Evolutionary conservation across 2,888 invertebrate genomes (phyloP).

Genomic region (Xanthorhoe designata): DNA sequence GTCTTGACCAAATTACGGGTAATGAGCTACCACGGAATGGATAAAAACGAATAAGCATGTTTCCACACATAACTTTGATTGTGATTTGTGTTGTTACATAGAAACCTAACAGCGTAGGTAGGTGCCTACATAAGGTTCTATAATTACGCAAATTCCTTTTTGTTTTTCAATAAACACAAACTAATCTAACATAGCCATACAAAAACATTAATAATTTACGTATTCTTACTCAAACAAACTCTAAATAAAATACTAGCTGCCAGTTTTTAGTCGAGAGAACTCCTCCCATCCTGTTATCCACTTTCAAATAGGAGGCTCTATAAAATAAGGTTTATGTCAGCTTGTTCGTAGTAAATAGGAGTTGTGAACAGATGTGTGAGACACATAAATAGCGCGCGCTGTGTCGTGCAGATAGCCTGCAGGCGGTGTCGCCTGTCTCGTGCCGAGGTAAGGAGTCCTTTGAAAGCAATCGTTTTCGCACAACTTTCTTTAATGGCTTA

Average conservation of each 20-base stretch:
- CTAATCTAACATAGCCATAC: no score
- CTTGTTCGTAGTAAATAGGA: slow-evolving; percentile 17
- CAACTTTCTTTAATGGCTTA: neutral
- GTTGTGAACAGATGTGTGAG: slow-evolving; percentile 27
- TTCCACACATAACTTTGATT: neutral
- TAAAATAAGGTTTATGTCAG: slow-evolving; percentile 24
- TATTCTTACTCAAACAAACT: no score
- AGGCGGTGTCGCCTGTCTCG: slow-evolving; percentile 16
- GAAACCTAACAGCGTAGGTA: no score
- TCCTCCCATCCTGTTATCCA: neutral
- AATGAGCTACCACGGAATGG: slow-evolving; percentile 18
- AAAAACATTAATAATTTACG: no score
- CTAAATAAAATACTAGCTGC: no score
- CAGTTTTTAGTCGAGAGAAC: no score
- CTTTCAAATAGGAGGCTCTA: slow-evolving; percentile 8
- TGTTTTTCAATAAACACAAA: no score
- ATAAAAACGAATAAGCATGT: neutral
- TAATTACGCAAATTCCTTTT: no score
- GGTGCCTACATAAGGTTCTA: no score
- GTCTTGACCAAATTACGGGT: slow-evolving; percentile 28
- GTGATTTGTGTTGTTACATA: neutral
- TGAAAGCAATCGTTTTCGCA: neutral
- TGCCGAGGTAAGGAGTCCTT: neutral
- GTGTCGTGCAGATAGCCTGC: slow-evolving; percentile 14
- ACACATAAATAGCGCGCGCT: slow-evolving; percentile 24